A percentile compares a stretch with the other conserved stretches of the same genome.
Conservation (phyloP, 2,888 invertebrate genomes). For the Archaeoteleia sp. region DNA sequence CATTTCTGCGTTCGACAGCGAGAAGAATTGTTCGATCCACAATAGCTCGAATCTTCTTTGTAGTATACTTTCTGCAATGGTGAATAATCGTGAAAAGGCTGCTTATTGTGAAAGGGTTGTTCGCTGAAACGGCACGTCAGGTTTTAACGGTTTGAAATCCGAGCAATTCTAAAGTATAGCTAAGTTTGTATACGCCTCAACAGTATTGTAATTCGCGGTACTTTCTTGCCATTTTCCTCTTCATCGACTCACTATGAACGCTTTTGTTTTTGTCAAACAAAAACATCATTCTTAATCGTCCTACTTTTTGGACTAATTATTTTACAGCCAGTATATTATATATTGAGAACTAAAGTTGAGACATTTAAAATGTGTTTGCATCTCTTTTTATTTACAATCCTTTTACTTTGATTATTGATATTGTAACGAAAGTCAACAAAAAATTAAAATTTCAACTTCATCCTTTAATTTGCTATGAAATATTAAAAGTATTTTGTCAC, state of each 20-base stretch:
- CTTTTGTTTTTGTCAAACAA: not conserved
- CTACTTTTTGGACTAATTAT: no score
- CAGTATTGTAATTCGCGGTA: constrained; percentile 60
- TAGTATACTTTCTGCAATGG: constrained; percentile 53
- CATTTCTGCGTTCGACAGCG: constrained; percentile 31
- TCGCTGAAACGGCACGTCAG: constrained; percentile 49
- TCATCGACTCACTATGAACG: not conserved
- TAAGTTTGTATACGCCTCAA: constrained; percentile 59
- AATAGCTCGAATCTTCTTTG: constrained; percentile 44
- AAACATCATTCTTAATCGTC: no score
- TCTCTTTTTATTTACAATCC: no score
- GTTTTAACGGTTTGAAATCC: constrained; percentile 59
- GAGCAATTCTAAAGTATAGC: constrained; percentile 57
- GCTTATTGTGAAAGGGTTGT: constrained; percentile 45
- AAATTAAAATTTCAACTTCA: no score
- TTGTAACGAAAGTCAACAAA: no score
- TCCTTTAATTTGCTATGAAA: no score
- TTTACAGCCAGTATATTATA: no score
- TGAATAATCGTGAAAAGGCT: constrained; percentile 57
- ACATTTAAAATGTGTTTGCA: no score
- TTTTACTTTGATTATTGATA: no score
- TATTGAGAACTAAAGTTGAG: no score
- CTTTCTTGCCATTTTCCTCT: constrained; percentile 45
- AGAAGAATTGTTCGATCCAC: constrained; percentile 32
- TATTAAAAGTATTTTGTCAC: no score